A percentile compares a stretch with the other conserved stretches of the same genome.
Evolutionary conservation across 2,797 vertebrate genomes (phyloP).

Genomic region (Oceanodroma leucorhoa): DNA sequence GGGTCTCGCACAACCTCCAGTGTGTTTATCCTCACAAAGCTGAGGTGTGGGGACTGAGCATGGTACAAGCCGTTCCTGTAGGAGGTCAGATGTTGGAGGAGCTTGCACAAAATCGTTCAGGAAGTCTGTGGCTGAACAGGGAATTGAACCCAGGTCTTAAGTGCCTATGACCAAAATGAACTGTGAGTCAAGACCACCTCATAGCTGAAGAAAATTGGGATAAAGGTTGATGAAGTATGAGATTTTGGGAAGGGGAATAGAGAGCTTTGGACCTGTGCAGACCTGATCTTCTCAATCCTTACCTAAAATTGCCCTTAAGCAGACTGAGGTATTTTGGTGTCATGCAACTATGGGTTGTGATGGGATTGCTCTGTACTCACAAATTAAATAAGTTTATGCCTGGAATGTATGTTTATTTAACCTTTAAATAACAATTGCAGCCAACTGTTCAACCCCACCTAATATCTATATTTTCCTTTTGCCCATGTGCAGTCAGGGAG

Average conservation of each 20-base stretch:
- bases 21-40: background rate
- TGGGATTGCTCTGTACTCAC: background rate
- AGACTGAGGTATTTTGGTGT: background rate
- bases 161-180: background rate
- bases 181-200: background rate
- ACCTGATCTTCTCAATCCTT: background rate
- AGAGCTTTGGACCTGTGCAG: background rate
- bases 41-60: background rate
- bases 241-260: background rate
- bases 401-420: background rate
- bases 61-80: fast-evolving
- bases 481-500: background rate
- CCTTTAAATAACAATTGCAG: background rate
- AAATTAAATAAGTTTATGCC: background rate
- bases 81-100: background rate
- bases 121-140: background rate
- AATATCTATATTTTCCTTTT: background rate
- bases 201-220: background rate
- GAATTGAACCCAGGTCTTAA: background rate
- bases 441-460: background rate
- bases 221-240: background rate
- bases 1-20: background rate
- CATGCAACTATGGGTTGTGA: background rate
- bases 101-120: background rate
- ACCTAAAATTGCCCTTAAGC: background rate